Percentiles rank a stretch among this genome's conserved stretches.
Evolutionary conservation across 2,888 invertebrate genomes (phyloP).

Genomic region (Dermolepida albohirtum): DNA sequence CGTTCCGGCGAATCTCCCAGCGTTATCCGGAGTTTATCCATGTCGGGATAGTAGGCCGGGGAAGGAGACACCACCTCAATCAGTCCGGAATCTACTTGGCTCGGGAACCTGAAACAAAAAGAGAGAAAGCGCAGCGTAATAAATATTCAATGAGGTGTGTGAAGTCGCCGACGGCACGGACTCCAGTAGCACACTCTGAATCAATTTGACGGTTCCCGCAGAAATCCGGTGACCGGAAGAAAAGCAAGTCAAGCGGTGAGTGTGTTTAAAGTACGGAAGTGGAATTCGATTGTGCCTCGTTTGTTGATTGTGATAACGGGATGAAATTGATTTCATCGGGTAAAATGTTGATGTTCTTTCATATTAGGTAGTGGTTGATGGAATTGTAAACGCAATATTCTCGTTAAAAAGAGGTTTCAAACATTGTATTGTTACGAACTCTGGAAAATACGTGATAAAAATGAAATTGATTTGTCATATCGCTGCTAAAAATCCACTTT

Average conservation of each 20-base stretch:
- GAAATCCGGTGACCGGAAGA: conserved; percentile 30
- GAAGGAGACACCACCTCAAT: conserved; percentile 92
- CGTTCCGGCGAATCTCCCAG: conserved; percentile 89
- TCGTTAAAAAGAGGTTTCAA: no score
- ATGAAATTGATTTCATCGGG: neutral
- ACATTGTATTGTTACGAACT: no score
- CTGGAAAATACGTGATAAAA: no score
- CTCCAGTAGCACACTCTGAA: conserved; percentile 4
- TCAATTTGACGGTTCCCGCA: conserved; percentile 19
- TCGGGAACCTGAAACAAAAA: conserved; percentile 73
- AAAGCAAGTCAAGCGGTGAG: conserved; percentile 3
- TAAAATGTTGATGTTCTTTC: no score
- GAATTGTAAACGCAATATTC: no score
- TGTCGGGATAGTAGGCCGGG: conserved; percentile 87
- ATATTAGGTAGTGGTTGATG: no score
- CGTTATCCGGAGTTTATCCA: conserved; percentile 80
- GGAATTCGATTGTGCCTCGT: conserved; percentile 20
- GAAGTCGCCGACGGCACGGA: neutral
- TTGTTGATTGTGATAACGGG: neutral
- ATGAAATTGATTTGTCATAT: no score
- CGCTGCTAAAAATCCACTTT: no score
- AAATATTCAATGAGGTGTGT: conserved; percentile 21
- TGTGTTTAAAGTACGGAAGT: conserved; percentile 10
- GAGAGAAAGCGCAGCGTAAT: conserved; percentile 5
- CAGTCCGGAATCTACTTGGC: conserved; percentile 80